Percentiles rank a stretch among this genome's conserved stretches.
phyloP scores from a whole-genome alignment of 2,797 vertebrate genomes.

The Phrynocephalus forsythii region DNA sequence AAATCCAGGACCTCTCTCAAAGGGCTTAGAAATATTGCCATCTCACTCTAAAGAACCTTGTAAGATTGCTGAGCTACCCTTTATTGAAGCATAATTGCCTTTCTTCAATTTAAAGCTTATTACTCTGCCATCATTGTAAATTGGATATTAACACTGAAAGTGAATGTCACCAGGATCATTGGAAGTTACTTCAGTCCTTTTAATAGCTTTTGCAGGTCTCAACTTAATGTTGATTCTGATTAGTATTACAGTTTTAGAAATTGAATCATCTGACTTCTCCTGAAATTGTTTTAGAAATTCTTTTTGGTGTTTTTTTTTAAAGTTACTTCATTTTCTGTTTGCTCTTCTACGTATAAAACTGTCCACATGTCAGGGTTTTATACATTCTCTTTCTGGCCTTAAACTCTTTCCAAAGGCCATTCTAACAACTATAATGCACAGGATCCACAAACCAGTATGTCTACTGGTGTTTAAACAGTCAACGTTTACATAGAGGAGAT shows the following conservation, averaged over 20 bases:
- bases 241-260: conserved; percentile 31
- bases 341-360: conserved; percentile 30
- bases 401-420: background rate
- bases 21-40: background rate
- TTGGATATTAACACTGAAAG: conserved; percentile 66
- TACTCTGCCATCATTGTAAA: conserved; percentile 64
- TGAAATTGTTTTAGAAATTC: conserved; percentile 43
- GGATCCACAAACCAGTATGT: background rate
- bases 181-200: conserved; percentile 58
- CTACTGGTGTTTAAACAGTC: no score
- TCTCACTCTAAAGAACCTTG: background rate
- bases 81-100: conserved; percentile 59
- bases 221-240: conserved; percentile 30
- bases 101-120: conserved; percentile 64
- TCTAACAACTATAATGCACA: background rate
- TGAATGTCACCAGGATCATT: conserved; percentile 56
- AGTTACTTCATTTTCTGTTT: conserved; percentile 47
- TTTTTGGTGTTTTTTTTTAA: conserved; percentile 39
- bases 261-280: conserved; percentile 21
- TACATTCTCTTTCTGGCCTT: background rate
- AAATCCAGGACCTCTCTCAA: background rate
- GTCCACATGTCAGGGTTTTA: conserved; percentile 22
- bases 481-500: background rate
- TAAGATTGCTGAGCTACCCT: conserved; percentile 38
- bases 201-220: conserved; percentile 59